phyloP scores from a whole-genome alignment of 2,797 vertebrate genomes.

The Falco rusticolus region DNA sequence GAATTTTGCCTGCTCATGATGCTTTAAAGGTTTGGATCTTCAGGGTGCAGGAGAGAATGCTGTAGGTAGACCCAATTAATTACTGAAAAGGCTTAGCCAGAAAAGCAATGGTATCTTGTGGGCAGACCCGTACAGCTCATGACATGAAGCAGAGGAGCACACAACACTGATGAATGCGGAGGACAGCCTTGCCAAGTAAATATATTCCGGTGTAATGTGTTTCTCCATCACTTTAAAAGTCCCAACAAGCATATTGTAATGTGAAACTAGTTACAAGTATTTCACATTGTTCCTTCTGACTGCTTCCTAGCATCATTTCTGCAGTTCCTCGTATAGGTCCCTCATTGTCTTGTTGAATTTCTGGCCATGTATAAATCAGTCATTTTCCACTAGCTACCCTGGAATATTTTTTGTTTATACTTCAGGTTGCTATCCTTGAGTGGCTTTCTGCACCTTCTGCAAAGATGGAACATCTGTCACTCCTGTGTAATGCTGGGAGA shows the following conservation, averaged over 20 bases:
- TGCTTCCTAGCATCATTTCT: neutral
- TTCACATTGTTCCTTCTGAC: neutral
- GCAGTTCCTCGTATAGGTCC: rapidly evolving
- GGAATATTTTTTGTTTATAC: neutral
- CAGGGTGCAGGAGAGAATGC: neutral
- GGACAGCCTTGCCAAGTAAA: neutral
- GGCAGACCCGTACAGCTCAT: neutral
- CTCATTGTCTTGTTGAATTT: neutral
- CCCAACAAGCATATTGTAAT: rapidly evolving
- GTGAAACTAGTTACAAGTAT: neutral
- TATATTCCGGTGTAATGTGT: neutral
- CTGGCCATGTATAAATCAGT: neutral
- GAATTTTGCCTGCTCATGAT: neutral
- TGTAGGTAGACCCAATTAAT: neutral
- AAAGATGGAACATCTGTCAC: rapidly evolving
- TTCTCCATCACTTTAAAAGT: neutral
- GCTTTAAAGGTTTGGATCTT: neutral
- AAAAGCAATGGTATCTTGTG: neutral
- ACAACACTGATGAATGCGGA: neutral
- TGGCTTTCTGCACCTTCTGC: neutral
- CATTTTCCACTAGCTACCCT: neutral
- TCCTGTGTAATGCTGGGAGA: neutral
- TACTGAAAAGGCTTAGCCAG: neutral
- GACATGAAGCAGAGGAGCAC: neutral
- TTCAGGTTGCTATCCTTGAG: neutral